Evolutionary conservation across 2,888 invertebrate species (phyloP).

Genomic region (Apodemia zela): DNA sequence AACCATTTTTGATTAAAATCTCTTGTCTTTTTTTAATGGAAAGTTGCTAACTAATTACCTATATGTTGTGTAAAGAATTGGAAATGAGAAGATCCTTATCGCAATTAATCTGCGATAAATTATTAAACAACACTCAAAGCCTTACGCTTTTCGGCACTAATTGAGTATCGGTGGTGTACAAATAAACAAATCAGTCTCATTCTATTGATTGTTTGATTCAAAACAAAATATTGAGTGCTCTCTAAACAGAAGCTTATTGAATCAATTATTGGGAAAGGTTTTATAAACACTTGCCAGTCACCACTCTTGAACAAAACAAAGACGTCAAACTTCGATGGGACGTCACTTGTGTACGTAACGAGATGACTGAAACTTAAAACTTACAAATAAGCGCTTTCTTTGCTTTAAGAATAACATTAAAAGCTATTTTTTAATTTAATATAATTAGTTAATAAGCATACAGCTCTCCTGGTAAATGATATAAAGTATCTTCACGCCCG

Average conservation of each 20-base stretch:
- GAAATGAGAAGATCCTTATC: no score
- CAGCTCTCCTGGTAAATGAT: no score
- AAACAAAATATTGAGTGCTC: slow-evolving; percentile 9
- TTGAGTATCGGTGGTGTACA: slow-evolving; percentile 24
- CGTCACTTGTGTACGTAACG: slow-evolving; percentile 3
- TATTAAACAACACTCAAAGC: no score
- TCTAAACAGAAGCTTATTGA: slow-evolving; percentile 16
- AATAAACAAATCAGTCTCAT: neutral
- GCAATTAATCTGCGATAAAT: no score
- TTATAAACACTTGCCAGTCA: slow-evolving; percentile 10
- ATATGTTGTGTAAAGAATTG: no score
- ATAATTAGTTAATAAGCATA: neutral
- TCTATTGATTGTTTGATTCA: slow-evolving; percentile 10
- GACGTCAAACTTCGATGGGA: slow-evolving; percentile 4
- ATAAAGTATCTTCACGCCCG: no score
- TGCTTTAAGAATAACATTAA: neutral
- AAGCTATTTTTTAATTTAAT: neutral
- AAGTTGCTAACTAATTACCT: no score
- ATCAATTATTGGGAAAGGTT: slow-evolving; percentile 14
- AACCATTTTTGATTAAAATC: no score
- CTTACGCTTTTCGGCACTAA: no score
- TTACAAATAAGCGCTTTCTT: neutral
- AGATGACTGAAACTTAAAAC: neutral
- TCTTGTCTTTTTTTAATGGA: no score
- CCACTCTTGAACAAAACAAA: slow-evolving; percentile 12